Conservation (phyloP, 64 coral and sea anemone genomes). For the Porites lutea region DNA sequence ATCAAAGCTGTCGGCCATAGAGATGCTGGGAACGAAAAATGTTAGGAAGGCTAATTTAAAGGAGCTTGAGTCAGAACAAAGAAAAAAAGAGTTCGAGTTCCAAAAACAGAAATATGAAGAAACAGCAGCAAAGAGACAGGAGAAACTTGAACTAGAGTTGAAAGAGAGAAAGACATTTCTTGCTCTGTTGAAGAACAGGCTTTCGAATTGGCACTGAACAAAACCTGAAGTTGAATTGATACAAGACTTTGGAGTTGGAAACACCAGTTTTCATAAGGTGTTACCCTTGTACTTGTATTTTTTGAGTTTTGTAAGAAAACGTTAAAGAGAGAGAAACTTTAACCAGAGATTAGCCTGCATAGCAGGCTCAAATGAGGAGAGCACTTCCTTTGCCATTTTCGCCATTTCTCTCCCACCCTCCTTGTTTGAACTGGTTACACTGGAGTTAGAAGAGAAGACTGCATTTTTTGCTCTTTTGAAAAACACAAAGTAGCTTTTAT, state of each 20-base stretch:
- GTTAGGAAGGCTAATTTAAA: not conserved
- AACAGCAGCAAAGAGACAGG: not conserved
- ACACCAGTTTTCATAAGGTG: not conserved
- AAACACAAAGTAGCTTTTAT: not conserved
- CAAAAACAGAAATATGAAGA: too few relatives aligned
- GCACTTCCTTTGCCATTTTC: not conserved
- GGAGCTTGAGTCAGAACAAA: not conserved
- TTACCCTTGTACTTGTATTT: not conserved
- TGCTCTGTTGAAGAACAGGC: too few relatives aligned
- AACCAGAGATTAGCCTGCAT: not conserved
- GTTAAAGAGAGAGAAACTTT: not conserved
- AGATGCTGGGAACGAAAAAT: not conserved
- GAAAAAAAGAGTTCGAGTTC: too few relatives aligned
- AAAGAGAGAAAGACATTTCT: too few relatives aligned
- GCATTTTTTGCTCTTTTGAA: not conserved
- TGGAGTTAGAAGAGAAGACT: not conserved
- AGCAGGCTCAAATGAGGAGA: not conserved
- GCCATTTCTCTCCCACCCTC: not conserved
- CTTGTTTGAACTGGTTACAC: not conserved
- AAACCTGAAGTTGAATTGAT: not conserved
- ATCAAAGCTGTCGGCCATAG: not conserved
- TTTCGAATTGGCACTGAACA: not conserved
- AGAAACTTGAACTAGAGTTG: not conserved
- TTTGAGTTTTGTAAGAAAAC: not conserved
- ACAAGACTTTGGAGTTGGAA: not conserved